Evolutionary conservation across 2,888 invertebrate genomes (phyloP).

Genomic region (Apocheima hispidaria): DNA sequence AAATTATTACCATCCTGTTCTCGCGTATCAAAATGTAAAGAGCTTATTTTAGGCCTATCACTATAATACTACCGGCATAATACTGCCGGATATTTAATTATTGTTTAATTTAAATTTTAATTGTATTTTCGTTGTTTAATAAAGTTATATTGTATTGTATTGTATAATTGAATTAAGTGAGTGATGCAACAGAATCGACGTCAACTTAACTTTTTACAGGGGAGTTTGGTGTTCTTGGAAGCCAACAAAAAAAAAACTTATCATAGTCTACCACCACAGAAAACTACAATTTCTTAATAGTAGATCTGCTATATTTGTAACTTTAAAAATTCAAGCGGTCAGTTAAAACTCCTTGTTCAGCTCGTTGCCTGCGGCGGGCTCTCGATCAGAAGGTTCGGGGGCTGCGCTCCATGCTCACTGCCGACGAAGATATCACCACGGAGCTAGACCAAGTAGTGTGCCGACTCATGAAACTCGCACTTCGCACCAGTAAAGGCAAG

Average conservation of each 20-base stretch:
- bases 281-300: neutral
- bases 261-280: neutral
- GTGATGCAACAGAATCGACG: no score
- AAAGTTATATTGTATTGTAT: no score
- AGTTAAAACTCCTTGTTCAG: conserved; percentile 35
- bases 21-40: no score
- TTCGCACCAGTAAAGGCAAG: conserved; percentile 55
- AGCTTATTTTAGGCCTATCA: no score
- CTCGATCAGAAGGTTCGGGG: conserved; percentile 71
- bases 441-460: conserved; percentile 74
- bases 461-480: conserved; percentile 72
- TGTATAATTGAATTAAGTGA: no score
- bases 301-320: neutral
- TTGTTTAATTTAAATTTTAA: no score
- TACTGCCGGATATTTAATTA: no score
- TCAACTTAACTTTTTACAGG: no score
- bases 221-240: no score
- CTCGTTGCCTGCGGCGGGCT: conserved; percentile 66
- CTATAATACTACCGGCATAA: neutral
- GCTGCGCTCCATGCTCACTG: conserved; percentile 64
- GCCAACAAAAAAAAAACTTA: no score
- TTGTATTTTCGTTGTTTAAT: no score
- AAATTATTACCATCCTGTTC: no score
- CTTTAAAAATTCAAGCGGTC: neutral
- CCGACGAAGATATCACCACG: conserved; percentile 69